phyloP scores from a whole-genome alignment of 2,797 vertebrate genomes.

The Pelobates cultripes region DNA sequence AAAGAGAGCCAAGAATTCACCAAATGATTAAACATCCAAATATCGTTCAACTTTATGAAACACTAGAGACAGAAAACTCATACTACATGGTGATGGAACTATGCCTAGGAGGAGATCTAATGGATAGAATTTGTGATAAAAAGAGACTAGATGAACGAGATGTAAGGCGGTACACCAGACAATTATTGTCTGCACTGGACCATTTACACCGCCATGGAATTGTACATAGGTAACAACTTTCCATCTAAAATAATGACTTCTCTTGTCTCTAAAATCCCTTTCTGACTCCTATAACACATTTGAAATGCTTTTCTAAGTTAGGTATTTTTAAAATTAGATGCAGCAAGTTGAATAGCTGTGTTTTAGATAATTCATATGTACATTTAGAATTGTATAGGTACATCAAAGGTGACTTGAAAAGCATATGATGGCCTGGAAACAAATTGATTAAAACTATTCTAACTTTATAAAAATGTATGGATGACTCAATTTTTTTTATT shows the following conservation, averaged over 20 bases:
- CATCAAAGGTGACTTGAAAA: too few relatives aligned
- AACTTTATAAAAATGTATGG: too few relatives aligned
- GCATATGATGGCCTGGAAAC: too few relatives aligned
- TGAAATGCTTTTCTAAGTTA: too few relatives aligned
- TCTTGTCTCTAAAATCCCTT: too few relatives aligned
- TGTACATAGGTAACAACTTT: slow-evolving; percentile 76
- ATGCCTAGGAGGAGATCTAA: slow-evolving; percentile 80
- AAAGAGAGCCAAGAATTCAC: slow-evolving; percentile 80
- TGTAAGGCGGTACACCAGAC: slow-evolving; percentile 78
- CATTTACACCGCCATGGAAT: slow-evolving; percentile 79
- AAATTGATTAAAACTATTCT: too few relatives aligned
- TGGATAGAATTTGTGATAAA: slow-evolving; percentile 82
- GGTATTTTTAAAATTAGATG: too few relatives aligned
- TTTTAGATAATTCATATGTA: too few relatives aligned
- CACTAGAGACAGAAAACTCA: slow-evolving; percentile 83
- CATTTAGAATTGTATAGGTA: too few relatives aligned
- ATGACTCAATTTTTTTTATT: too few relatives aligned
- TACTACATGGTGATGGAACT: slow-evolving; percentile 89
- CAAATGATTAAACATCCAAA: slow-evolving; percentile 84
- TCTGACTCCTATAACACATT: too few relatives aligned
- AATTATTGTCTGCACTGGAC: slow-evolving; percentile 81
- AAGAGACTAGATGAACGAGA: slow-evolving; percentile 80
- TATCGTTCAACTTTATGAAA: slow-evolving; percentile 78
- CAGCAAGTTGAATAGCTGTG: too few relatives aligned
- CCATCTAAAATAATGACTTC: neutral